Percentiles rank a stretch among this genome's conserved stretches.
phyloP scores from a whole-genome alignment of 23 tunicate genomes.

The Aplidium turbinatum region DNA sequence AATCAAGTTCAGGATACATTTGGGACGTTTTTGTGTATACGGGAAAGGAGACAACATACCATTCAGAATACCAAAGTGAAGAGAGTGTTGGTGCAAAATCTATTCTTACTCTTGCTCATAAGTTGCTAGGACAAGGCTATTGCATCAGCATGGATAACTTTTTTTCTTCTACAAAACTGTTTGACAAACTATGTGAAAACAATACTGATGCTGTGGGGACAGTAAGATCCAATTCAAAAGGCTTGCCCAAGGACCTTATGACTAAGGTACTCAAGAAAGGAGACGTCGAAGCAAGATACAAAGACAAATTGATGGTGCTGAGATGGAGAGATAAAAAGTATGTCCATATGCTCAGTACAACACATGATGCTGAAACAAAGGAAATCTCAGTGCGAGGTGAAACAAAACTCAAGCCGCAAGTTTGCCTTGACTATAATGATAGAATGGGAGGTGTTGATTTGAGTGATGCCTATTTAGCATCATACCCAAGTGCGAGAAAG shows the following conservation, averaged over 20 bases:
- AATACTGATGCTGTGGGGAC: constrained; percentile 24
- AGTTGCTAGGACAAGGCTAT: constrained; percentile 15
- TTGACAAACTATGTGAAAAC: neutral
- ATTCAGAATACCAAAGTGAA: neutral
- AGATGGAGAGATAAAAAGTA: constrained; percentile 25
- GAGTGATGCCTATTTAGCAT: constrained; percentile 1
- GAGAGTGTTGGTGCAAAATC: neutral
- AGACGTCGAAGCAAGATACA: constrained; percentile 14
- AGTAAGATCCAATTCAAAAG: constrained; percentile 17
- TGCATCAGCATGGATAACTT: constrained; percentile 24
- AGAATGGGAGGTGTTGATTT: constrained; percentile 21
- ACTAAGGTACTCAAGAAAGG: neutral
- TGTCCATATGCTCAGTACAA: constrained; percentile 18
- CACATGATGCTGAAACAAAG: constrained; percentile 15
- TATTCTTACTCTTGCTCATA: neutral
- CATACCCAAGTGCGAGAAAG: constrained; percentile 19
- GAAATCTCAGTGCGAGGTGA: neutral
- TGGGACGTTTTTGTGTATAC: constrained; percentile 27
- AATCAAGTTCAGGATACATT: constrained; percentile 18
- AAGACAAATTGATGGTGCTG: constrained; percentile 14
- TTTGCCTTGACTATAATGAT: constrained; percentile 6
- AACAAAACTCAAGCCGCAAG: neutral
- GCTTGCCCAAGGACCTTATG: constrained; percentile 6
- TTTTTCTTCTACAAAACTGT: constrained; percentile 20
- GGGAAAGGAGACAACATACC: constrained; percentile 10